Evolutionary conservation across 2,888 invertebrate genomes (phyloP).

Genomic region (Octonoba sinensis): DNA sequence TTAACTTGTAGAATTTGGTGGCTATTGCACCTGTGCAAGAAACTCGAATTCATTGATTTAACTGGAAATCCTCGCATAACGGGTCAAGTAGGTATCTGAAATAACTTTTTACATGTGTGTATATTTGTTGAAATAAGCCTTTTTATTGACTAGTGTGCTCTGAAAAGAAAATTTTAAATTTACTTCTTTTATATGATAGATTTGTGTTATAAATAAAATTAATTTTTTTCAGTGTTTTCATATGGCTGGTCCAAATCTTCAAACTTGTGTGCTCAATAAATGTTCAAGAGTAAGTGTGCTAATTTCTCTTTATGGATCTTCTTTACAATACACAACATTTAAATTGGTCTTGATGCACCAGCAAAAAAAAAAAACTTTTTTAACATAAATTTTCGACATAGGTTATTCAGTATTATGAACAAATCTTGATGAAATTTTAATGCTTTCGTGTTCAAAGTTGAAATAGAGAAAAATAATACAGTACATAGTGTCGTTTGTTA

Average conservation of each 20-base stretch:
- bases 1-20: slow-evolving; percentile 52
- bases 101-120: neutral
- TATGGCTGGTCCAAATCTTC: slow-evolving; percentile 58
- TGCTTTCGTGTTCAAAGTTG: too few species aligned
- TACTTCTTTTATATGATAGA: too few species aligned
- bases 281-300: slow-evolving; percentile 54
- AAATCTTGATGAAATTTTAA: too few species aligned
- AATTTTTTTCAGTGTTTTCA: slow-evolving; percentile 57
- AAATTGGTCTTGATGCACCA: too few species aligned
- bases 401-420: too few species aligned
- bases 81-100: slow-evolving; percentile 55
- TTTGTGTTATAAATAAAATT: neutral
- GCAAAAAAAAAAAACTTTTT: too few species aligned
- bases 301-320: neutral
- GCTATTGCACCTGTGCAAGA: slow-evolving; percentile 62
- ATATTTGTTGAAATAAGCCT: neutral
- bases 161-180: neutral
- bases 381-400: too few species aligned
- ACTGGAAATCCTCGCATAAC: slow-evolving; percentile 52
- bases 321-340: neutral
- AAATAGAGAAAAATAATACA: too few species aligned
- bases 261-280: slow-evolving; percentile 56
- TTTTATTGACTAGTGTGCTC: neutral
- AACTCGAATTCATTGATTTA: slow-evolving; percentile 58
- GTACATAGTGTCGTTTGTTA: too few species aligned